Evolutionary conservation across 2,888 invertebrate genomes (phyloP).

Genomic region (Cataglyphis rosenhaueri): DNA sequence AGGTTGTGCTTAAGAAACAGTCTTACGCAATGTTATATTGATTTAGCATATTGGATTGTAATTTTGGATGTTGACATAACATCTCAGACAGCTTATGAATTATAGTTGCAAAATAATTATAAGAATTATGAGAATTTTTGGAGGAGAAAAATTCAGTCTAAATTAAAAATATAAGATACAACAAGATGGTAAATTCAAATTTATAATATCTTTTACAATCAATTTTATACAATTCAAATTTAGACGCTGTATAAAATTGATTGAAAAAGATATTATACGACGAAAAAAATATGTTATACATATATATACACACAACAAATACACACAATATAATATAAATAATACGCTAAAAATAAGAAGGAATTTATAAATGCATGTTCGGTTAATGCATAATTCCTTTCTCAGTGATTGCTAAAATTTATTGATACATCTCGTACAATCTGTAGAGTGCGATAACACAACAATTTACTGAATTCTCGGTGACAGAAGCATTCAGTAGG

Average conservation of each 20-base stretch:
- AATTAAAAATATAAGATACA: background rate
- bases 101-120: conserved; percentile 7
- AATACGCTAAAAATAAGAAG: background rate
- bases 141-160: background rate
- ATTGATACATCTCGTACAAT: background rate
- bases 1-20: background rate
- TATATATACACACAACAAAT: background rate
- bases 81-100: background rate
- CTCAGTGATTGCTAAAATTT: background rate
- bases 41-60: background rate
- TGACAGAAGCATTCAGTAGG: conserved; percentile 65
- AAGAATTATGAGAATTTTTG: background rate
- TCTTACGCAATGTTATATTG: background rate
- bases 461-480: conserved; percentile 62
- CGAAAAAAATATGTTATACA: background rate
- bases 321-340: background rate
- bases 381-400: background rate
- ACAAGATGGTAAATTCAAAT: background rate
- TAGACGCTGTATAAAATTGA: background rate
- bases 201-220: background rate
- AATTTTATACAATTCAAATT: background rate
- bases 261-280: background rate
- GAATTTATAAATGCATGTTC: background rate
- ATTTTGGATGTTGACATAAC: background rate
- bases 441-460: conserved; percentile 36